Evolutionary conservation across 2,797 vertebrate genomes (phyloP).

Genomic region (Orientallactaga sibirica): DNA sequence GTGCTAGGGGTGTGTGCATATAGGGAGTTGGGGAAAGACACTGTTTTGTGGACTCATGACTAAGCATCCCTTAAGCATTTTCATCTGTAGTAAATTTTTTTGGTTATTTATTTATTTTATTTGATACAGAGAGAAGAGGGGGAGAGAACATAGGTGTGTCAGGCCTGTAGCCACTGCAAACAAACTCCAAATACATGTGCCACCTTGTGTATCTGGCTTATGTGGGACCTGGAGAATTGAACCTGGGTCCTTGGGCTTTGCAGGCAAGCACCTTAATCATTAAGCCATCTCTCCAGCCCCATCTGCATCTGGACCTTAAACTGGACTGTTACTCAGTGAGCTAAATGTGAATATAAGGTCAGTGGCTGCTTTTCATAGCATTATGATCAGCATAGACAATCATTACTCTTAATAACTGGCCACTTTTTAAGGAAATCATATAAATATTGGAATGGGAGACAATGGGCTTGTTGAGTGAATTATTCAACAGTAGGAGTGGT

Average conservation of each 20-base stretch:
- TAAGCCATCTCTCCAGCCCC: too few relatives aligned
- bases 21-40: not conserved
- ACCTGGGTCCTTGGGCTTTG: too few relatives aligned
- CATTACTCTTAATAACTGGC: not conserved
- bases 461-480: constrained; percentile 6
- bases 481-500: not conserved
- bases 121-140: too few relatives aligned
- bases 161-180: too few relatives aligned
- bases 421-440: constrained; percentile 23
- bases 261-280: too few relatives aligned
- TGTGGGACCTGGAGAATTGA: too few relatives aligned
- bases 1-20: not conserved
- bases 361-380: not conserved
- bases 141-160: too few relatives aligned
- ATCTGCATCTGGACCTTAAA: not conserved
- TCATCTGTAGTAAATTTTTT: not conserved
- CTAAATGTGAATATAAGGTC: not conserved
- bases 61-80: not conserved
- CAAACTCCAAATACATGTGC: too few relatives aligned
- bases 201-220: too few relatives aligned
- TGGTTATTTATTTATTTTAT: too few relatives aligned
- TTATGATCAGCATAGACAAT: not conserved
- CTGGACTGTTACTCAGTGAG: not conserved
- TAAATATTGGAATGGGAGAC: constrained; percentile 34
- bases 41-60: not conserved